phyloP scores from a whole-genome alignment of 2,888 invertebrate genomes.

The Suillia variegata region DNA sequence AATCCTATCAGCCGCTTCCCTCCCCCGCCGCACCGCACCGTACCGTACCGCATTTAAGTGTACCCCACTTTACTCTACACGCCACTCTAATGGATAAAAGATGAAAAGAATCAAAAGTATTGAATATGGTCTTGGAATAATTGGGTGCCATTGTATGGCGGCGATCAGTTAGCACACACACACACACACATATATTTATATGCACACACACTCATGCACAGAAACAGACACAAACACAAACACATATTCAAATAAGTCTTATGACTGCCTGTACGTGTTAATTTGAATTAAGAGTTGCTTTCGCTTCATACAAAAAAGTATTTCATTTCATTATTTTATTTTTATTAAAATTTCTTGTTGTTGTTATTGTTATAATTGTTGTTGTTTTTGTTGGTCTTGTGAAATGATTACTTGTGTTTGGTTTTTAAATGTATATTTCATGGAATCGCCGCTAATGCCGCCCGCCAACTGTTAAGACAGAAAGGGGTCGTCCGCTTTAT shows the following conservation, averaged over 20 bases:
- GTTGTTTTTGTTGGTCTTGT: slow-evolving; percentile 1
- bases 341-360: slow-evolving; percentile 9
- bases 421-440: not conserved
- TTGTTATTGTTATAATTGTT: slow-evolving; percentile 16
- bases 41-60: too few relatives aligned
- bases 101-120: slow-evolving; percentile 25
- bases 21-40: too few relatives aligned
- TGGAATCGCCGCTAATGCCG: slow-evolving; percentile 19
- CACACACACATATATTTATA: slow-evolving; percentile 11
- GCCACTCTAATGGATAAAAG: slow-evolving; percentile 22
- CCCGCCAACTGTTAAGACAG: slow-evolving; percentile 12
- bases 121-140: slow-evolving; percentile 43
- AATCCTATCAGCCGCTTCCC: slow-evolving; percentile 1
- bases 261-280: slow-evolving; percentile 10
- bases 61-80: not conserved
- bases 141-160: slow-evolving; percentile 43
- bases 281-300: slow-evolving; percentile 15
- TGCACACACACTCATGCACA: slow-evolving; percentile 7
- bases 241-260: too few relatives aligned
- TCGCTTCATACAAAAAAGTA: slow-evolving; percentile 7
- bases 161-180: slow-evolving; percentile 32
- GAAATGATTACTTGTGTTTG: not conserved
- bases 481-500: slow-evolving; percentile 5
- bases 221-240: too few relatives aligned
- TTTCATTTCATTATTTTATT: slow-evolving; percentile 2